Conservation (phyloP, 1,140 invertebrate species). For the Bombus breviceps region DNA sequence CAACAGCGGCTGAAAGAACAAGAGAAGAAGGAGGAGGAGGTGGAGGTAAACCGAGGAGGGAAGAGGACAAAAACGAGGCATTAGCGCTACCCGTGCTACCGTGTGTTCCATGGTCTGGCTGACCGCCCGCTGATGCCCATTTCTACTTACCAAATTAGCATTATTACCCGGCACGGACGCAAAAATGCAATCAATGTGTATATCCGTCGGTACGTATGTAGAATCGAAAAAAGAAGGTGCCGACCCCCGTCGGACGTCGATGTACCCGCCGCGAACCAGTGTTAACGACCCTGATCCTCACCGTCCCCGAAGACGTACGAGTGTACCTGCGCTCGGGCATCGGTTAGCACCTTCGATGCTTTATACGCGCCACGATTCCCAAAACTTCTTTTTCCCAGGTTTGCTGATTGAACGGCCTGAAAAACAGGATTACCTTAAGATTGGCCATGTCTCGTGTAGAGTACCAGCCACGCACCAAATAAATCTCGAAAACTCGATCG, state of each 20-base stretch:
- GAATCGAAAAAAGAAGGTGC: slow-evolving; percentile 69
- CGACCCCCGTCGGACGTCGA: slow-evolving; percentile 57
- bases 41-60: slow-evolving; percentile 46
- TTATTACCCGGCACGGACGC: slow-evolving; percentile 75
- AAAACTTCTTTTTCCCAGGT: slow-evolving; percentile 19
- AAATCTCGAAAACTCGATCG: slow-evolving; percentile 21
- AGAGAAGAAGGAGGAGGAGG: slow-evolving; percentile 5
- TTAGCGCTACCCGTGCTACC: slow-evolving; percentile 78
- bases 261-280: slow-evolving; percentile 62
- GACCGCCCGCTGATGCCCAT: slow-evolving; percentile 79
- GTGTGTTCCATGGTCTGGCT: slow-evolving; percentile 67
- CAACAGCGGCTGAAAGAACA: slow-evolving; percentile 10
- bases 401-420: slow-evolving; percentile 1
- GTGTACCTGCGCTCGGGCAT: slow-evolving; percentile 40
- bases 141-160: slow-evolving; percentile 80
- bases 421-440: slow-evolving; percentile 34
- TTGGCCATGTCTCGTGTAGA: slow-evolving; percentile 2
- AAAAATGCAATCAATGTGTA: slow-evolving; percentile 79
- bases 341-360: slow-evolving; percentile 50
- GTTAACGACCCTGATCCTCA: slow-evolving; percentile 72
- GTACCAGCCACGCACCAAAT: slow-evolving; percentile 6
- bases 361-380: slow-evolving; percentile 46
- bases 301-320: slow-evolving; percentile 63
- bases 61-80: slow-evolving; percentile 78
- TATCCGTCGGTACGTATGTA: slow-evolving; percentile 56